A percentile compares a stretch with the other conserved stretches of the same genome.
These are phyloP conservation scores for Silurus glanis DNA, from an alignment of 2,113 vertebrate species.

Conservation along the genomic window DNA sequence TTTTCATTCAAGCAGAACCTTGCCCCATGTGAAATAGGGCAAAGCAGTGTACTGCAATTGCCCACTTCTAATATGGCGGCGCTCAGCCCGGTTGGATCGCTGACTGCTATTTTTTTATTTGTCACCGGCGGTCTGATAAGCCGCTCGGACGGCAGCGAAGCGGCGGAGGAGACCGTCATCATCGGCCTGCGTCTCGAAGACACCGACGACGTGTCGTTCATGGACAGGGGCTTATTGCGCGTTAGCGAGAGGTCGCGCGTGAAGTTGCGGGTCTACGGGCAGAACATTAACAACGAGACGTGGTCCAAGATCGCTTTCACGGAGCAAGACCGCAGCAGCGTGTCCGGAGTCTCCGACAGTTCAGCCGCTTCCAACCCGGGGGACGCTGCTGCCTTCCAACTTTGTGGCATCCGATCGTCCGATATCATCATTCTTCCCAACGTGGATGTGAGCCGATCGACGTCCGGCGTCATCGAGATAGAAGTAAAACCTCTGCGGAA, in stretches of 20 bases:
- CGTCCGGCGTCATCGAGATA: conserved; percentile 51
- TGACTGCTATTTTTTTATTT: conserved; percentile 55
- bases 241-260: conserved; percentile 55
- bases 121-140: conserved; percentile 48
- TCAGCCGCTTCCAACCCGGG: conserved; percentile 7
- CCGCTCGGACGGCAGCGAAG: conserved; percentile 41
- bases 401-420: conserved; percentile 53
- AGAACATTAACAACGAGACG: conserved; percentile 59
- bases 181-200: conserved; percentile 56
- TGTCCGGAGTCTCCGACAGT: conserved; percentile 18
- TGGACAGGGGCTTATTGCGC: conserved; percentile 51
- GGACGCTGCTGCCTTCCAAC: conserved; percentile 32
- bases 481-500: conserved; percentile 56
- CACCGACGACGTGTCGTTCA: conserved; percentile 53
- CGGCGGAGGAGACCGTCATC: conserved; percentile 52
- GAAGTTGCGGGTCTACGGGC: conserved; percentile 55
- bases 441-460: conserved; percentile 47
- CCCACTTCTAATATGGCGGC: conserved; percentile 60
- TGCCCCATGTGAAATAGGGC: conserved; percentile 56
- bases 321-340: conserved; percentile 45
- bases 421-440: conserved; percentile 52
- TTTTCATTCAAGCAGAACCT: conserved; percentile 49
- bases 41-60: conserved; percentile 51
- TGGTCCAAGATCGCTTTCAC: conserved; percentile 59
- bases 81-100: conserved; percentile 54